Evolutionary conservation across 2,888 invertebrate species (phyloP), one percentile per base, ranked within the genome.

Genomic region (Drosophila meridionalis): DNA sequence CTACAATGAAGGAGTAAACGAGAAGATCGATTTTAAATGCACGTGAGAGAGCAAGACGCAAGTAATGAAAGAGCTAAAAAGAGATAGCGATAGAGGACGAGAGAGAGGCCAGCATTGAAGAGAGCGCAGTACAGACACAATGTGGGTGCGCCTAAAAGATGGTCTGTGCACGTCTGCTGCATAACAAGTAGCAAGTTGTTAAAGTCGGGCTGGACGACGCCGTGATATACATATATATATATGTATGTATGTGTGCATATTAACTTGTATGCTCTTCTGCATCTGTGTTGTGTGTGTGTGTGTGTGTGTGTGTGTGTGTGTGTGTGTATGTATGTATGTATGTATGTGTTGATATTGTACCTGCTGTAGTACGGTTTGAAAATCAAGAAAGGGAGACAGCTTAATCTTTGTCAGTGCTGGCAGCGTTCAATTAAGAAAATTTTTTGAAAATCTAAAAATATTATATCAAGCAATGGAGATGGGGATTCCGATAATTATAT

Each of bases 141-240:
- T 79, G 82, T 82, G 84, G 82, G 82, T 84, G 82, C 82, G 84
- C 60, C 82, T 76, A 48, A 75, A 64, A 71, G 73, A 81, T 75
- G 74, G 71, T 66, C 62, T 69, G 63, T 65, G 58, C 50, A 76
- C 80, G 85, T 74, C 50, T 59, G 73, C 67, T 73, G 82, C 84
- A 81, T 82, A 76, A 70, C 82, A 81, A 82, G 82, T 76, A 82
- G 76, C 79, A 83, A 69, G 68, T 67, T 64, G 69, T 77, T 80
- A 45, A 64, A 45, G 50, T 70, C 48, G 57, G 47, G 36, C 47
- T 47, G 34, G 52, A 20, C 42, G 42, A 70, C n/a, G 61, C 30
- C 28, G 36, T 36, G 34, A n/a, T 32, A 32, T 9, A 30, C 6
- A 6, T 26, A 26, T 5, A 5, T n/a, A 34, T 4, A n/a, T 50